Evolutionary conservation across 2,113 vertebrate genomes (phyloP).

Genomic region (Fregata magnificens): DNA sequence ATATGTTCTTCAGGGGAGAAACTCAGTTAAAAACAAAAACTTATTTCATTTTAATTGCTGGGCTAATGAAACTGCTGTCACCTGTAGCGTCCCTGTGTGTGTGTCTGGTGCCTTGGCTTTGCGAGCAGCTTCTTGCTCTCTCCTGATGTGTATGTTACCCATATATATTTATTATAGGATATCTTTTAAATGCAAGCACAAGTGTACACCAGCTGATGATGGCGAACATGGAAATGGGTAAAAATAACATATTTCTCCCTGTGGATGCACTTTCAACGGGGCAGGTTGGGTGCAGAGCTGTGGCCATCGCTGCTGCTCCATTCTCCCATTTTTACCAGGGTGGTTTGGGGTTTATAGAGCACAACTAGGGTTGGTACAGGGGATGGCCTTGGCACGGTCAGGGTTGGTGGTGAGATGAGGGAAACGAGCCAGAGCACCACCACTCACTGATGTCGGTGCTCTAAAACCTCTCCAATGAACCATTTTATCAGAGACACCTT

Average conservation of each 20-base stretch:
- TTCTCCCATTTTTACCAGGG: not conserved
- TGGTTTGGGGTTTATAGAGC: not conserved
- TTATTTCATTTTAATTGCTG: slow-evolving; percentile 5
- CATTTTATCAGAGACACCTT: not conserved
- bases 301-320: not conserved
- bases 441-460: rapidly evolving
- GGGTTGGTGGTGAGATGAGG: not conserved
- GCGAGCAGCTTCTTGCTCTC: not conserved
- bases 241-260: not conserved
- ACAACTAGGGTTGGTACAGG: rapidly evolving
- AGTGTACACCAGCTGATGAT: not conserved
- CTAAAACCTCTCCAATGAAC: not conserved
- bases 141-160: not conserved
- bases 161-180: not conserved
- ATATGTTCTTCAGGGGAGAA: not conserved
- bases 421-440: not conserved
- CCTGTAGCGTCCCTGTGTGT: not conserved
- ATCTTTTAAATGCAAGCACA: not conserved
- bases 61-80: not conserved
- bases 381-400: not conserved
- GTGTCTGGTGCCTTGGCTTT: not conserved
- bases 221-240: not conserved
- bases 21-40: slow-evolving; percentile 21
- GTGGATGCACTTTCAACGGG: rapidly evolving
- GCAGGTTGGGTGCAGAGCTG: not conserved